Percentiles rank a stretch among this genome's conserved stretches.
Evolutionary conservation across 2,888 invertebrate genomes (phyloP).

Genomic region (Plebejus melissa): DNA sequence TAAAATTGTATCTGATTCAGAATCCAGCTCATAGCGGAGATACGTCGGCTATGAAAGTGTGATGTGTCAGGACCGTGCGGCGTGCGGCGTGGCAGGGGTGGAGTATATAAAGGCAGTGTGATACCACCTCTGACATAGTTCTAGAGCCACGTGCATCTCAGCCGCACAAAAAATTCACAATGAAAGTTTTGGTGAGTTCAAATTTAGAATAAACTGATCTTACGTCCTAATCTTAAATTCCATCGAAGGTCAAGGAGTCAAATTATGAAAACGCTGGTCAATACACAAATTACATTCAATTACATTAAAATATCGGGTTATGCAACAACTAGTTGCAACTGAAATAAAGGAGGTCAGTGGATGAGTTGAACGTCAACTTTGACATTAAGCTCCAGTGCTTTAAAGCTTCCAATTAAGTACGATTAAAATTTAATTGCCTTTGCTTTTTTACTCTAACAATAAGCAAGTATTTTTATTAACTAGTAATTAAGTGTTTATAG

Average conservation of each 20-base stretch:
- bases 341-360: slow-evolving; percentile 57
- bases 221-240: neutral
- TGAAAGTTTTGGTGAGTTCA: slow-evolving; percentile 74
- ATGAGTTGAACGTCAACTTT: slow-evolving; percentile 61
- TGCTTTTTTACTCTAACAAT: neutral
- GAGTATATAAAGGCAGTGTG: slow-evolving; percentile 72
- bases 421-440: slow-evolving; percentile 10
- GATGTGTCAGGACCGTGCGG: slow-evolving; percentile 60
- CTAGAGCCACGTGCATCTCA: slow-evolving; percentile 64
- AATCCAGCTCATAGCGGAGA: slow-evolving; percentile 57
- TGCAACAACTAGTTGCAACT: slow-evolving; percentile 55
- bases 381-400: slow-evolving; percentile 47
- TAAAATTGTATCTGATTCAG: slow-evolving; percentile 30
- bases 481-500: neutral
- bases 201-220: slow-evolving; percentile 37
- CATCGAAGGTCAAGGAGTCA: neutral
- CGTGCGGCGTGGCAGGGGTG: slow-evolving; percentile 74
- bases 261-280: slow-evolving; percentile 25
- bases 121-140: slow-evolving; percentile 75
- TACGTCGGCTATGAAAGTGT: slow-evolving; percentile 68
- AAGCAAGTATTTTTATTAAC: neutral
- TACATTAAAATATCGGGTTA: slow-evolving; percentile 42
- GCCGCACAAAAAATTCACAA: slow-evolving; percentile 60
- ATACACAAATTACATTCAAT: slow-evolving; percentile 23
- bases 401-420: slow-evolving; percentile 16